These are phyloP conservation scores for Urechis unicinctus DNA, from an alignment of 2,888 invertebrate genomes.

Conservation along the genomic window DNA sequence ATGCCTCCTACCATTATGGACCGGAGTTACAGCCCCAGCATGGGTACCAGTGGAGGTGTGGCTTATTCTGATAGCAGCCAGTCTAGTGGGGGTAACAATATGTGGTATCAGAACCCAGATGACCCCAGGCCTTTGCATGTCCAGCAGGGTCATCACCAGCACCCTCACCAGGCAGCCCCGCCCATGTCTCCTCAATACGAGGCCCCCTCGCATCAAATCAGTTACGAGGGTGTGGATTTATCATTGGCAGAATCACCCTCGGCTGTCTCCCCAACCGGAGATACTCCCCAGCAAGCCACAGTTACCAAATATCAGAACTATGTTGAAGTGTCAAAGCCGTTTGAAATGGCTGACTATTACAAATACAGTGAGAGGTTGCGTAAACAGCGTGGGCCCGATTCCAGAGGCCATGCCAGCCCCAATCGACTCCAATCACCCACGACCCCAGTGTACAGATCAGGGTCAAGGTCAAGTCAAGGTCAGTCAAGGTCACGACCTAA, in stretches of 20 bases:
- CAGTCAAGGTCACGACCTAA: constrained; percentile 6
- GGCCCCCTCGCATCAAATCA: constrained; percentile 8
- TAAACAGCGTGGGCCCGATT: constrained; percentile 52
- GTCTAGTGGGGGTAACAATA: background rate
- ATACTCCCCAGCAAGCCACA: background rate
- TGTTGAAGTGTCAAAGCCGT: constrained; percentile 85
- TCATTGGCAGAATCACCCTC: background rate
- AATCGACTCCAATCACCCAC: background rate
- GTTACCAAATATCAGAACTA: constrained; percentile 55
- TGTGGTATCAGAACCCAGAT: background rate
- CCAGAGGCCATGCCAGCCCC: background rate
- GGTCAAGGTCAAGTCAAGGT: too few species aligned
- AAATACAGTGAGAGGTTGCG: constrained; percentile 93
- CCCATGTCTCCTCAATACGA: constrained; percentile 12
- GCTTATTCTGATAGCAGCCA: too few species aligned
- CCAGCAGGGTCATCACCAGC: too few species aligned
- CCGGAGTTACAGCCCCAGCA: background rate
- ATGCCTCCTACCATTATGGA: too few species aligned
- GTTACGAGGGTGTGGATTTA: background rate
- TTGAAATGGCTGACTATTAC: constrained; percentile 96
- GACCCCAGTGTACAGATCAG: background rate
- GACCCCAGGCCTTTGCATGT: too few species aligned
- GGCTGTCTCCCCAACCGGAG: background rate
- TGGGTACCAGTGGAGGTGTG: background rate
- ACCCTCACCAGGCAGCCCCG: constrained; percentile 11